Evolutionary conservation across 2,797 vertebrate species (phyloP), one percentile per base, ranked within the genome.

Genomic region (Astyanax mexicanus): DNA sequence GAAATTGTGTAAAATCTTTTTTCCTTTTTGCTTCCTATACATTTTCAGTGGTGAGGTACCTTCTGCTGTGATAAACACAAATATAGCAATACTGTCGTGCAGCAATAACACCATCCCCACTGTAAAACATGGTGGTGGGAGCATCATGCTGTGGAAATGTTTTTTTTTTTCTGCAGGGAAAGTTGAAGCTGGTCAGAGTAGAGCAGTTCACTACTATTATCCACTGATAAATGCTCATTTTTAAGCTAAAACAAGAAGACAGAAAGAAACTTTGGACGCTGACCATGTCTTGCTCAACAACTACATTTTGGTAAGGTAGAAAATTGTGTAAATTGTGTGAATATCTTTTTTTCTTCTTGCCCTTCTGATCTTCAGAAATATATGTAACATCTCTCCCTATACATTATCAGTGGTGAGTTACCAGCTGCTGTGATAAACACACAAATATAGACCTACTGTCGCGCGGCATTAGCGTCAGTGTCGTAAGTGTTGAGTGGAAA

Each of bases 81-180:
- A 72, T 37, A 47, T 32, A 69, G 27, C 27, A 17, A 40, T 51
- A 72, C 40, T 40, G 65, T 23, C 45, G n/a, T 47, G 12, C 23
- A 40, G 55, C 13, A 11, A 55, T 69, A 47, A 15, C 45, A 47
- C 74, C 65, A 77, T n/a, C n/a, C n/a, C n/a, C n/a, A n/a, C n/a
- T n/a, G n/a, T n/a, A n/a, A n/a, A n/a, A n/a, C n/a, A n/a, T n/a
- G n/a, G n/a, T n/a, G n/a, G n/a, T n/a, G n/a, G n/a, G n/a, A n/a
- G n/a, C n/a, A n/a, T n/a, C n/a, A n/a, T n/a, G n/a, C n/a, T 11
- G 6, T 45, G 17, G 44, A 13, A 15, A 17, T 44, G 23, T 23
- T 21, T 23, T 19, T 23, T 23, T 52, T 52, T 10, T 25, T n/a
- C n/a, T n/a, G n/a, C n/a, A n/a, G n/a, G n/a, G n/a, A n/a, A n/a